These are phyloP conservation scores for Macropodus opercularis DNA, from an alignment of 2,797 vertebrate species.

Conservation along the genomic window DNA sequence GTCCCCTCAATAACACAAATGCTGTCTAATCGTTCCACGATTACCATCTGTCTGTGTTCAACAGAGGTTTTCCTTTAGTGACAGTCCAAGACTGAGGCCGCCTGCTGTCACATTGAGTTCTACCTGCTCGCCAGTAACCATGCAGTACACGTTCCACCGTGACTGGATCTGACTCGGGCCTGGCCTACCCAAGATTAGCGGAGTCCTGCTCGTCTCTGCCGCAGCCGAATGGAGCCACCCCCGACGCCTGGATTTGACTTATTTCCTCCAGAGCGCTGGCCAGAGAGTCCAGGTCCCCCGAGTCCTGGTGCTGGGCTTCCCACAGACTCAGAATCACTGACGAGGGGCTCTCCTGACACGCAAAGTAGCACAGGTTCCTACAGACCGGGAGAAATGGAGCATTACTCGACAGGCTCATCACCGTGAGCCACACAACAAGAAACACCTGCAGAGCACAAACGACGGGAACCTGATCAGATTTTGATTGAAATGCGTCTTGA, in stretches of 20 bases:
- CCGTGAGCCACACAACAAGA: neutral
- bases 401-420: conserved; percentile 1
- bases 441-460: conserved; percentile 6
- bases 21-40: conserved; percentile 12
- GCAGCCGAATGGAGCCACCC: conserved; percentile 75
- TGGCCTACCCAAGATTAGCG: conserved; percentile 70
- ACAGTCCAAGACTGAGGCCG: conserved; percentile 46
- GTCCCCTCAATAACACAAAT: conserved; percentile 34
- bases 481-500: neutral
- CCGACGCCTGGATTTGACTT: conserved; percentile 87
- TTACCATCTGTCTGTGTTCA: conserved; percentile 39
- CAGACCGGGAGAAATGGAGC: conserved; percentile 8
- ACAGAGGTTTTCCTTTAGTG: conserved; percentile 54
- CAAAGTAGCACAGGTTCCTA: conserved; percentile 96
- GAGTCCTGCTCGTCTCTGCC: conserved; percentile 80
- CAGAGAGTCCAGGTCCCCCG: conserved; percentile 94
- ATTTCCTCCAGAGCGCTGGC: conserved; percentile 98
- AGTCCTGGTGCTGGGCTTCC: conserved; percentile 95
- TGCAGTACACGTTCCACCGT: conserved; percentile 62
- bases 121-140: conserved; percentile 55
- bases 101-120: conserved; percentile 35
- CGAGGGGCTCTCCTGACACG: conserved; percentile 92
- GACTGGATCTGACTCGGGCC: conserved; percentile 24
- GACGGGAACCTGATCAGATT: no score
- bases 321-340: conserved; percentile 97